A percentile compares a stretch with the other conserved stretches of the same genome.
phyloP scores from a whole-genome alignment of 2,888 invertebrate species.

The Incurvaria masculella region DNA sequence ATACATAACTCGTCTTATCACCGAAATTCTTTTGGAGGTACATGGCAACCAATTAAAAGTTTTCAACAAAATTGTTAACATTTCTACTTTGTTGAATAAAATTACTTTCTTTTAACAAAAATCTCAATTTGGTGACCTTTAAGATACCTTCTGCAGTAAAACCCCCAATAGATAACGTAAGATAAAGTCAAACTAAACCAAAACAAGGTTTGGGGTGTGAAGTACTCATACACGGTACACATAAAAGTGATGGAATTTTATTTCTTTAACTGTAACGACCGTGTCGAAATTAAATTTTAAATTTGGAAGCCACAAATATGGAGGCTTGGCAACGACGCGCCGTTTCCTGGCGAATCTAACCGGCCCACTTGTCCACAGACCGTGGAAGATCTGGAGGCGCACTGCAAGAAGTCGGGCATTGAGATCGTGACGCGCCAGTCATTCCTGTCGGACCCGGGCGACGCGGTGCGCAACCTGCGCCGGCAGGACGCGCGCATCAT shows the following conservation, averaged over 20 bases:
- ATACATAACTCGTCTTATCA: too few relatives aligned
- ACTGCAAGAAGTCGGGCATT: conserved; percentile 88
- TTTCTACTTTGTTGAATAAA: not conserved
- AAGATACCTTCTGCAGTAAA: too few relatives aligned
- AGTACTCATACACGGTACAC: too few relatives aligned
- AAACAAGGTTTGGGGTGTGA: too few relatives aligned
- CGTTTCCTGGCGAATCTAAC: not conserved
- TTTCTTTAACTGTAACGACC: too few relatives aligned
- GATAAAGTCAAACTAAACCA: too few relatives aligned
- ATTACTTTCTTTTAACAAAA: not conserved
- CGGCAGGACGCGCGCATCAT: conserved; percentile 97
- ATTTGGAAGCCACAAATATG: too few relatives aligned
- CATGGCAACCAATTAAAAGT: too few relatives aligned
- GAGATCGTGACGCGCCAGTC: conserved; percentile 97
- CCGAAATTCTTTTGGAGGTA: too few relatives aligned
- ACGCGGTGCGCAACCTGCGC: conserved; percentile 91
- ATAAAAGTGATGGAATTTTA: too few relatives aligned
- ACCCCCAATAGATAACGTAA: too few relatives aligned
- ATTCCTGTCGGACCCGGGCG: conserved; percentile 94
- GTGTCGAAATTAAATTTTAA: too few relatives aligned
- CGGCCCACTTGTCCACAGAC: conserved; percentile 60
- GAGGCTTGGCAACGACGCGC: conserved; percentile 1
- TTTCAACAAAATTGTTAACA: not conserved
- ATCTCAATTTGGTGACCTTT: not conserved
- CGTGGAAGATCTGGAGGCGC: conserved; percentile 93